These are phyloP conservation scores for Calcarius ornatus DNA, from an alignment of 2,113 vertebrate species.

Conservation along the genomic window DNA sequence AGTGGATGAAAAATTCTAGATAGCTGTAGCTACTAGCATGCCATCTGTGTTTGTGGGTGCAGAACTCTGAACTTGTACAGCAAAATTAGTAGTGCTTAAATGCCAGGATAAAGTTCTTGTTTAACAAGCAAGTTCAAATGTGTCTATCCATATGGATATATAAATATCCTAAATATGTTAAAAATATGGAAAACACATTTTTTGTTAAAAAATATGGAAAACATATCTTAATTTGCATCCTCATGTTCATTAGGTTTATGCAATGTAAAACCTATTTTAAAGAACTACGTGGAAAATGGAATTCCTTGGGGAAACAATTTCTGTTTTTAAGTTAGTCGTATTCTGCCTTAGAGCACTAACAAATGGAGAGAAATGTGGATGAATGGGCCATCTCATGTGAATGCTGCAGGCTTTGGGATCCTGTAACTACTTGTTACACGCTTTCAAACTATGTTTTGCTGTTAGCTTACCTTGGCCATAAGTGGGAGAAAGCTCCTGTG, in stretches of 20 bases:
- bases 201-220: background rate
- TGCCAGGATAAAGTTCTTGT: background rate
- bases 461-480: background rate
- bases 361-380: background rate
- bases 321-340: background rate
- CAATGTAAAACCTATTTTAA: background rate
- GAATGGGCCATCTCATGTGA: background rate
- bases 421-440: rapidly evolving
- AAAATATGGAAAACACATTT: background rate
- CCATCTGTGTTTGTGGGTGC: background rate
- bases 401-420: background rate
- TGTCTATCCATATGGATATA: background rate
- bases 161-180: background rate
- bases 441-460: rapidly evolving
- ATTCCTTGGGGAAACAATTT: background rate
- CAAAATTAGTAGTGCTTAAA: background rate
- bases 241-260: background rate
- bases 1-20: background rate
- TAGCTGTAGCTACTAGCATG: background rate
- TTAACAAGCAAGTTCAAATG: background rate
- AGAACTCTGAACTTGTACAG: background rate
- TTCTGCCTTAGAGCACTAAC: background rate
- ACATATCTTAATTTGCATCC: background rate
- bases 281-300: background rate
- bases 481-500: background rate